Evolutionary conservation across 2,113 vertebrate genomes (phyloP).

Genomic region (Sterrhoptilus dennistouni): DNA sequence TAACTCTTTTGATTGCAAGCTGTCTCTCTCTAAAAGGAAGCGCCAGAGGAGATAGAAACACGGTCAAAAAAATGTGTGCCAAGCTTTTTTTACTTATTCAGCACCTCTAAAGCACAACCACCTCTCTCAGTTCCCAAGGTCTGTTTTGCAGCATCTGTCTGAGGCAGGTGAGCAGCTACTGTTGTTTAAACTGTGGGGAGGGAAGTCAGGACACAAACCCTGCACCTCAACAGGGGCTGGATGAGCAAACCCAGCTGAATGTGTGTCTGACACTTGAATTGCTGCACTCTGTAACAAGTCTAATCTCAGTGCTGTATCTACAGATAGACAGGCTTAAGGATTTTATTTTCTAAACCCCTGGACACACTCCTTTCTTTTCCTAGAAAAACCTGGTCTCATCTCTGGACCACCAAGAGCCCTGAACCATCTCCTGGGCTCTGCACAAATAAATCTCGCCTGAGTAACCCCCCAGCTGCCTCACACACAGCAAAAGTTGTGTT

Average conservation of each 20-base stretch:
- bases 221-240: not conserved
- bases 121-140: not conserved
- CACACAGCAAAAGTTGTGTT: not conserved
- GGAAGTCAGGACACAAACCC: not conserved
- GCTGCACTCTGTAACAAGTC: not conserved
- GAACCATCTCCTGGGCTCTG: not conserved
- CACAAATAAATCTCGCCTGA: not conserved
- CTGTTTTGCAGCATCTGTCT: not conserved
- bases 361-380: not conserved
- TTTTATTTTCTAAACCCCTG: not conserved
- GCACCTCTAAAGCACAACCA: not conserved
- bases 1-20: constrained; percentile 19
- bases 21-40: constrained; percentile 32
- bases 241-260: not conserved
- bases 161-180: not conserved
- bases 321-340: not conserved
- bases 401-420: not conserved
- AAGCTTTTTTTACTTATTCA: not conserved
- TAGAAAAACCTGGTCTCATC: not conserved
- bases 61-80: not conserved
- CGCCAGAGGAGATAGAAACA: not conserved
- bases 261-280: not conserved
- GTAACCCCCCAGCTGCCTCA: not conserved
- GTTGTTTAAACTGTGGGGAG: not conserved
- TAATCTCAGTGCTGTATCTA: not conserved